Percentiles rank a stretch among this genome's conserved stretches.
Conservation (phyloP, 2,113 vertebrate genomes). For the Nannobrachium achirus region DNA sequence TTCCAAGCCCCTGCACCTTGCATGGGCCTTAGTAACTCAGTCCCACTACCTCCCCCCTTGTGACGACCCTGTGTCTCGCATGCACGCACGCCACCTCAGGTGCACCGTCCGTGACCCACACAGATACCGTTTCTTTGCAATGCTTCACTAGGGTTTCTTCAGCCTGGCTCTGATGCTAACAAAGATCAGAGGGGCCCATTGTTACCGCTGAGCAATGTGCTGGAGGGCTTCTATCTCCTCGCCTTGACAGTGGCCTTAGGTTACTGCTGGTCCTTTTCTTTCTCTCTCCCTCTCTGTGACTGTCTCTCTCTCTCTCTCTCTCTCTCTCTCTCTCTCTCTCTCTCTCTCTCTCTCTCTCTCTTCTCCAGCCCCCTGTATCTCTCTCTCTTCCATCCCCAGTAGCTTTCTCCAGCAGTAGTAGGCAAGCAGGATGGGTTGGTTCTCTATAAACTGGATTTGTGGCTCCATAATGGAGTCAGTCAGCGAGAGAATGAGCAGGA, state of each 20-base stretch:
- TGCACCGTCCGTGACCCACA: background rate
- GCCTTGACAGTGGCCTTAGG: slow-evolving; percentile 51
- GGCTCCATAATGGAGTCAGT: slow-evolving; percentile 79
- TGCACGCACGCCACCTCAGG: background rate
- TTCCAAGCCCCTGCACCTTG: too few relatives aligned
- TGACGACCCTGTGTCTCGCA: too few relatives aligned
- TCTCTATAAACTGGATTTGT: slow-evolving; percentile 70
- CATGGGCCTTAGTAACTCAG: too few relatives aligned
- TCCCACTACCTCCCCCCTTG: too few relatives aligned
- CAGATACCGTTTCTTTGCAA: background rate
- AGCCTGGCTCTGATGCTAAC: slow-evolving; percentile 23
- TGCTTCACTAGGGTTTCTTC: slow-evolving; percentile 24
- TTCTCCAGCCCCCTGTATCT: slow-evolving; percentile 4
- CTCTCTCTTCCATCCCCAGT: background rate
- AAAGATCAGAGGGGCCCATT: slow-evolving; percentile 31
- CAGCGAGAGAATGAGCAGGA: slow-evolving; percentile 82
- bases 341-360: slow-evolving; percentile 50
- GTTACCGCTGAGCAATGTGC: slow-evolving; percentile 41
- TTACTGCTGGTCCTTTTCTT: slow-evolving; percentile 28
- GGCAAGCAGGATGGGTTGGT: too few relatives aligned
- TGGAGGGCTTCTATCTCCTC: background rate
- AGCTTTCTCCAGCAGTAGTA: slow-evolving; percentile 29
- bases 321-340: slow-evolving; percentile 13
- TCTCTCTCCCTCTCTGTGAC: slow-evolving; percentile 22
- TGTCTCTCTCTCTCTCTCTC: background rate